Evolutionary conservation across 1,140 invertebrate genomes (phyloP).

Genomic region (Microplitis mediator): DNA sequence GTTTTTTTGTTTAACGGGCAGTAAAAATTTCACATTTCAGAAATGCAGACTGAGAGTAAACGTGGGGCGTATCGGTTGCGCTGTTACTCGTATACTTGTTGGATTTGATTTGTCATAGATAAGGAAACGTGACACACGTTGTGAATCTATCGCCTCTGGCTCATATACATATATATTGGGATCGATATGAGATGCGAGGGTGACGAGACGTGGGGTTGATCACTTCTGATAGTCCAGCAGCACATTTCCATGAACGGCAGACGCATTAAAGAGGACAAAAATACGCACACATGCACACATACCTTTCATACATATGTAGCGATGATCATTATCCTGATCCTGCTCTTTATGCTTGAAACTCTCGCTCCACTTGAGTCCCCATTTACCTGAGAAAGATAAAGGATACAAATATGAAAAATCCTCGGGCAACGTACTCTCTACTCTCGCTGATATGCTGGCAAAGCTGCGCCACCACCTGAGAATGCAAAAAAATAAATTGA

Average conservation of each 20-base stretch:
- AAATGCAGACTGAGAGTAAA: not conserved
- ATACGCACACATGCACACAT: too few relatives aligned
- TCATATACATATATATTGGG: not conserved
- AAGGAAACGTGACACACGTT: constrained; percentile 19
- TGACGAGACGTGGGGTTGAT: not conserved
- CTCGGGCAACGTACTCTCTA: not conserved
- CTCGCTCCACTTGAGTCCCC: too few relatives aligned
- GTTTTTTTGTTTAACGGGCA: too few relatives aligned
- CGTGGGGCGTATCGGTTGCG: not conserved
- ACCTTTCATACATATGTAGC: too few relatives aligned
- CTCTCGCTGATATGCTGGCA: too few relatives aligned
- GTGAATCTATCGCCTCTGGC: not conserved
- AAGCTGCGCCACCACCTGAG: not conserved
- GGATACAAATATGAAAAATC: not conserved
- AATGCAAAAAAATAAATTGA: constrained; percentile 4
- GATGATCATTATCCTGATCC: too few relatives aligned
- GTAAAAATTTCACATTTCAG: not conserved
- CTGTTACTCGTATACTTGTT: not conserved
- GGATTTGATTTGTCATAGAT: constrained; percentile 12
- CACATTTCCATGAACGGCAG: too few relatives aligned
- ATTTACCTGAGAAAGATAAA: too few relatives aligned
- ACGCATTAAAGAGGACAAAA: too few relatives aligned
- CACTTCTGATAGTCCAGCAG: too few relatives aligned
- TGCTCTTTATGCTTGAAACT: too few relatives aligned
- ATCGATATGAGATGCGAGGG: not conserved